Conservation (phyloP, 2,113 vertebrate genomes). For the Sinosuthora webbiana region DNA sequence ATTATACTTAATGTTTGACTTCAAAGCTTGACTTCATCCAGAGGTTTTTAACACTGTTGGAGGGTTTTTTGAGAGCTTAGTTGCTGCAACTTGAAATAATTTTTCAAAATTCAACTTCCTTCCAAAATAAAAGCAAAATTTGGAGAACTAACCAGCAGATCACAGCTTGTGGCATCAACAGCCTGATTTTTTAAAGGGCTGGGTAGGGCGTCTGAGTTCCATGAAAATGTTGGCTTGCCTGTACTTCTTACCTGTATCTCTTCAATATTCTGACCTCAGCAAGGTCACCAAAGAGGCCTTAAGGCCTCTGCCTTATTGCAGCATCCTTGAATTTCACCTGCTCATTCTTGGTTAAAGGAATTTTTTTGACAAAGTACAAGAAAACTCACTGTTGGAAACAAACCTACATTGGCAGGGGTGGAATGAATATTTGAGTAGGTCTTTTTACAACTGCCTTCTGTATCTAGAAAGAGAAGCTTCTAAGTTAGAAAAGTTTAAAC, state of each 20-base stretch:
- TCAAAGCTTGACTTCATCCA: background rate
- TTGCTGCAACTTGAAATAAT: background rate
- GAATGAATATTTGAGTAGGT: background rate
- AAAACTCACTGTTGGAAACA: background rate
- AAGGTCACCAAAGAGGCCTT: background rate
- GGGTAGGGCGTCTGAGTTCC: background rate
- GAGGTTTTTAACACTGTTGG: background rate
- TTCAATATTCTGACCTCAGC: background rate
- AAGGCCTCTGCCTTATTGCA: background rate
- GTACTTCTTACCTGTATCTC: background rate
- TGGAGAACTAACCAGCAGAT: background rate
- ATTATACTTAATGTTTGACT: background rate
- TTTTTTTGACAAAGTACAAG: background rate
- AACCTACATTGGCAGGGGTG: background rate
- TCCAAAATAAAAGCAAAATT: background rate
- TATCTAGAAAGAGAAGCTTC: background rate
- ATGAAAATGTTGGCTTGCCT: background rate
- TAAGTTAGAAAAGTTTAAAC: background rate
- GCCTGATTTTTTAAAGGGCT: background rate
- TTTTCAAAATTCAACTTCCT: background rate
- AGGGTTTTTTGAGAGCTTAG: background rate
- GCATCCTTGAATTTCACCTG: background rate
- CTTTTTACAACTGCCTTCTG: background rate
- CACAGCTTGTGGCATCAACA: background rate
- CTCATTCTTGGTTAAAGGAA: background rate